Conservation (phyloP, 2,113 vertebrate species). For the Nibea coibor region DNA sequence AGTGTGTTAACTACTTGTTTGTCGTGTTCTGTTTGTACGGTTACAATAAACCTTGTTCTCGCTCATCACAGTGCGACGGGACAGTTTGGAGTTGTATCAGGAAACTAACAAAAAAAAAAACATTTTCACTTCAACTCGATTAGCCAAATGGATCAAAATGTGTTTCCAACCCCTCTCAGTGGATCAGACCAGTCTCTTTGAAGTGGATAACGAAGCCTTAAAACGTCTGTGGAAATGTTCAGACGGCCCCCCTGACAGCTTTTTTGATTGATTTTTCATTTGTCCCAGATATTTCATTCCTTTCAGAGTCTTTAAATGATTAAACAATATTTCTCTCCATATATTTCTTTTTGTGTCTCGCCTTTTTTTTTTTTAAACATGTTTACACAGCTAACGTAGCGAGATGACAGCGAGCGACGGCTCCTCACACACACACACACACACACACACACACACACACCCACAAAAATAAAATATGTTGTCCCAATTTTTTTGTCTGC, state of each 20-base stretch:
- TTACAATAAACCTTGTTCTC: constrained; percentile 21
- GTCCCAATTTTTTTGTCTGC: constrained; percentile 63
- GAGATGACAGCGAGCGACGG: constrained; percentile 43
- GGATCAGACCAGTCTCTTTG: constrained; percentile 66
- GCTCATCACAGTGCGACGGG: neutral
- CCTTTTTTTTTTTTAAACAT: constrained; percentile 26
- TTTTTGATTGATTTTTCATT: constrained; percentile 75
- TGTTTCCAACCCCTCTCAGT: constrained; percentile 42
- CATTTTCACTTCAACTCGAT: constrained; percentile 45
- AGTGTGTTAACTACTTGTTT: constrained; percentile 40
- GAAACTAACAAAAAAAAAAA: constrained; percentile 37
- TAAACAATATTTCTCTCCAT: constrained; percentile 51
- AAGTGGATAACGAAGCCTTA: constrained; percentile 64
- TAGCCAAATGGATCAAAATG: constrained; percentile 68
- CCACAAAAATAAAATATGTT: constrained; percentile 6
- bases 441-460: neutral
- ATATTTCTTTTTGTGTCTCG: constrained; percentile 36
- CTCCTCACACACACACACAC: neutral
- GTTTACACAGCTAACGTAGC: constrained; percentile 40
- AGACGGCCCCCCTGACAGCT: constrained; percentile 59
- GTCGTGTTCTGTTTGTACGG: constrained; percentile 16
- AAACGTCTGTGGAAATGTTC: constrained; percentile 52
- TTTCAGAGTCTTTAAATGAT: constrained; percentile 67
- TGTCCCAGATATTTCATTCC: constrained; percentile 79
- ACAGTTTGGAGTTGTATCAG: constrained; percentile 17